These are phyloP conservation scores for Amphiprion ocellaris DNA, from an alignment of 2,113 vertebrate species.

Conservation along the genomic window DNA sequence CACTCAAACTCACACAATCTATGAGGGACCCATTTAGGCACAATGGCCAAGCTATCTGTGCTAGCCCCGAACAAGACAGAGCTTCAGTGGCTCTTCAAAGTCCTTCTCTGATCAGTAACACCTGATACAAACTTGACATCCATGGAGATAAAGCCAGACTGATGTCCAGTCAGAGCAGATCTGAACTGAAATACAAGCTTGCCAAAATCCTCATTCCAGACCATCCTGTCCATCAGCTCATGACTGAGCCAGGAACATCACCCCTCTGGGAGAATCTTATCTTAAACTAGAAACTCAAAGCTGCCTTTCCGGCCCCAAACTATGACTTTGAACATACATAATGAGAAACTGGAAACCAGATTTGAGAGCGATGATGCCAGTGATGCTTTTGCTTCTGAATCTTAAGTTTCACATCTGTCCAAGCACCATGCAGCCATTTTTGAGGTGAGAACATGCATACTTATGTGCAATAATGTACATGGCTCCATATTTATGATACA, in stretches of 20 bases:
- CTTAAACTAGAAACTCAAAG: slow-evolving; percentile 55
- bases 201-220: slow-evolving; percentile 55
- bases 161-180: slow-evolving; percentile 42
- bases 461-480: background rate
- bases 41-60: slow-evolving; percentile 27
- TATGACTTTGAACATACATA: slow-evolving; percentile 55
- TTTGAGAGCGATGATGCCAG: slow-evolving; percentile 40
- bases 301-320: slow-evolving; percentile 36
- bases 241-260: slow-evolving; percentile 18
- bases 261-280: slow-evolving; percentile 67
- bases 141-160: slow-evolving; percentile 39
- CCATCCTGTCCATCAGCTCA: slow-evolving; percentile 52
- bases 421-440: slow-evolving; percentile 4
- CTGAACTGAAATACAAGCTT: slow-evolving; percentile 43
- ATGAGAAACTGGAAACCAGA: slow-evolving; percentile 60
- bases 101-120: slow-evolving; percentile 17
- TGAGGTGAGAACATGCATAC: slow-evolving; percentile 3
- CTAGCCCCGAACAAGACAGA: background rate
- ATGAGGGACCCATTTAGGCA: slow-evolving; percentile 24
- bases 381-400: slow-evolving; percentile 33
- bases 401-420: slow-evolving; percentile 3
- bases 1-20: slow-evolving; percentile 38
- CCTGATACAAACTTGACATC: slow-evolving; percentile 45
- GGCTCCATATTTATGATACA: background rate
- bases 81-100: slow-evolving; percentile 14